Evolutionary conservation across 1,140 invertebrate genomes (phyloP).

Genomic region (Radopholus similis): DNA sequence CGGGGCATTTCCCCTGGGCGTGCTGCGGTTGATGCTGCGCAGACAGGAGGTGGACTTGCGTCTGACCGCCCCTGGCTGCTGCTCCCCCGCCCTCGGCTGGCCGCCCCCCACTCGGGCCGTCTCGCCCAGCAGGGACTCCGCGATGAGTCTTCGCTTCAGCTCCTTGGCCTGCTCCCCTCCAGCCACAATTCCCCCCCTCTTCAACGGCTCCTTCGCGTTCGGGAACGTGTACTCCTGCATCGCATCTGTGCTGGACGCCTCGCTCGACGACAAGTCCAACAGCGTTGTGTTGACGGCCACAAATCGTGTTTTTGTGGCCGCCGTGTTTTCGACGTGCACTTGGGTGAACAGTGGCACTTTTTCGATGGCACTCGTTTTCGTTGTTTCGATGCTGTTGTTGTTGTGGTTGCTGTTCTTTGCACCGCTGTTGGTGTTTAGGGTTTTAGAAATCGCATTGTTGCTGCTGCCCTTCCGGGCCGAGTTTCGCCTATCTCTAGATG

Average conservation of each 20-base stretch:
- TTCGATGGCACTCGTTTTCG: not conserved
- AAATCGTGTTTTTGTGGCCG: no score
- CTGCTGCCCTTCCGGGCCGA: no score
- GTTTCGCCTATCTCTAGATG: no score
- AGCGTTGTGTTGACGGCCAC: no score
- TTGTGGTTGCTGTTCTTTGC: not conserved
- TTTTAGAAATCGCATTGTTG: not conserved
- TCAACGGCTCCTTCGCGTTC: not conserved
- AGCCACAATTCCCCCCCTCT: not conserved
- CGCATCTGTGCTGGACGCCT: not conserved
- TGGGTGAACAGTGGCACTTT: not conserved
- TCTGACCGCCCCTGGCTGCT: not conserved
- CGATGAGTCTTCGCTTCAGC: not conserved
- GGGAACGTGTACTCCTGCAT: conserved; percentile 1
- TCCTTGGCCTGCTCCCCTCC: not conserved
- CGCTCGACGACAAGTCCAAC: not conserved
- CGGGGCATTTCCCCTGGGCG: not conserved
- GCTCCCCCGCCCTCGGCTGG: not conserved
- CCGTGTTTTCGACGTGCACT: no score
- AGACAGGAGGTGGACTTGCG: conserved; percentile 2
- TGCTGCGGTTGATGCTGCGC: not conserved
- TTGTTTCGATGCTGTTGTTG: not conserved
- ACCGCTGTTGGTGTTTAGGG: not conserved
- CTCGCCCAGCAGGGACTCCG: no score
- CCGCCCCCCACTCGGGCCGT: not conserved